These are phyloP conservation scores for Ligdia adustata DNA, from an alignment of 2,888 invertebrate genomes.

Conservation along the genomic window DNA sequence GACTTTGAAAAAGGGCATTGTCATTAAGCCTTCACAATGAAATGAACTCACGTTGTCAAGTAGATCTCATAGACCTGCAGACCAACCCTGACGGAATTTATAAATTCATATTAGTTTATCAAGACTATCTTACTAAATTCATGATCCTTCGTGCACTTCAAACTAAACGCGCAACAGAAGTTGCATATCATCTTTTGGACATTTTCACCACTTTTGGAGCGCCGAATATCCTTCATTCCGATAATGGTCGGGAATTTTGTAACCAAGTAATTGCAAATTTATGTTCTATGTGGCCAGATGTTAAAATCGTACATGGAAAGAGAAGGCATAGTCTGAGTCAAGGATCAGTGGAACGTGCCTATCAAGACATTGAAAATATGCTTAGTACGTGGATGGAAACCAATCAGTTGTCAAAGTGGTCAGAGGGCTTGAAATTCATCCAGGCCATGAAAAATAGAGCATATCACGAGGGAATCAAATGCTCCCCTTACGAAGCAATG, in stretches of 20 bases:
- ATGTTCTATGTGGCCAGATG: no score
- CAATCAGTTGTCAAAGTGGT: background rate
- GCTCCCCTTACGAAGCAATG: background rate
- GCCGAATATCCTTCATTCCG: constrained; percentile 38
- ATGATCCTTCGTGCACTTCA: no score
- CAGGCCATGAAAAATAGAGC: background rate
- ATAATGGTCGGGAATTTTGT: background rate
- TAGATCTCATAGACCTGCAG: no score
- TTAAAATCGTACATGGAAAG: constrained; percentile 41
- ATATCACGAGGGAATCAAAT: background rate
- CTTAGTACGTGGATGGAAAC: background rate
- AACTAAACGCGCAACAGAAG: background rate
- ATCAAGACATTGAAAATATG: constrained; percentile 2
- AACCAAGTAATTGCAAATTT: no score
- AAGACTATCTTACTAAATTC: no score
- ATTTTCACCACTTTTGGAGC: background rate
- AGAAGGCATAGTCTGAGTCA: constrained; percentile 42
- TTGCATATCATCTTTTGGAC: background rate
- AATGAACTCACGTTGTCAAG: no score
- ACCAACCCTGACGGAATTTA: no score
- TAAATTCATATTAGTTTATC: no score
- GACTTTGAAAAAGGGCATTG: no score
- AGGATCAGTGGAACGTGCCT: background rate
- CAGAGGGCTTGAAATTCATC: background rate
- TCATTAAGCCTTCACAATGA: no score